Conservation (phyloP, 2,888 invertebrate species). For the Ornithoptera alexandrae region DNA sequence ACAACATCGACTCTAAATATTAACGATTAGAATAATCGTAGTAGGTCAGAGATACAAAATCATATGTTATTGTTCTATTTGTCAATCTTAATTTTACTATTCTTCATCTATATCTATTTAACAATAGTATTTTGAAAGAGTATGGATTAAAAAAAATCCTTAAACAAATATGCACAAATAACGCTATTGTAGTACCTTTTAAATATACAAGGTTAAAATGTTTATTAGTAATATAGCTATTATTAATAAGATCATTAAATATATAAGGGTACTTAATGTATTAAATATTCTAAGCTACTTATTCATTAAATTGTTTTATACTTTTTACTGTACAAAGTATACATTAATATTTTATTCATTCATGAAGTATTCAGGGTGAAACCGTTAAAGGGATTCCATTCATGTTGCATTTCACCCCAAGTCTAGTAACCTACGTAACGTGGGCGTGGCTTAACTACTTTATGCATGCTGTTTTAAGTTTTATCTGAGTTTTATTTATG, state of each 20-base stretch:
- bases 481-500: not conserved
- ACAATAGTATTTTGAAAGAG: too few relatives aligned
- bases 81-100: too few relatives aligned
- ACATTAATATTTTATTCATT: slow-evolving; percentile 10
- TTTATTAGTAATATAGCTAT: too few relatives aligned
- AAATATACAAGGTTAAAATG: too few relatives aligned
- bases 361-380: slow-evolving; percentile 7
- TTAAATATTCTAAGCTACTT: not conserved
- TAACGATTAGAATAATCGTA: not conserved
- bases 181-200: too few relatives aligned
- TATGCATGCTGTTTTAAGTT: slow-evolving; percentile 3
- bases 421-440: slow-evolving; percentile 3
- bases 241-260: too few relatives aligned
- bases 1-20: not conserved
- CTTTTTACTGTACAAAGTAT: not conserved
- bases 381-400: slow-evolving; percentile 12
- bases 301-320: not conserved
- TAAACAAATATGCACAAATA: too few relatives aligned
- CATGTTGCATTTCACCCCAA: slow-evolving; percentile 6
- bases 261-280: too few relatives aligned
- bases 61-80: too few relatives aligned
- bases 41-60: too few relatives aligned
- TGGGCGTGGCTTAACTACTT: not conserved
- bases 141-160: too few relatives aligned
- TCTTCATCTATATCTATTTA: too few relatives aligned